A percentile compares a stretch with the other conserved stretches of the same genome.
These are phyloP conservation scores for Podargus strigoides DNA, from an alignment of 2,797 vertebrate genomes.

Conservation along the genomic window DNA sequence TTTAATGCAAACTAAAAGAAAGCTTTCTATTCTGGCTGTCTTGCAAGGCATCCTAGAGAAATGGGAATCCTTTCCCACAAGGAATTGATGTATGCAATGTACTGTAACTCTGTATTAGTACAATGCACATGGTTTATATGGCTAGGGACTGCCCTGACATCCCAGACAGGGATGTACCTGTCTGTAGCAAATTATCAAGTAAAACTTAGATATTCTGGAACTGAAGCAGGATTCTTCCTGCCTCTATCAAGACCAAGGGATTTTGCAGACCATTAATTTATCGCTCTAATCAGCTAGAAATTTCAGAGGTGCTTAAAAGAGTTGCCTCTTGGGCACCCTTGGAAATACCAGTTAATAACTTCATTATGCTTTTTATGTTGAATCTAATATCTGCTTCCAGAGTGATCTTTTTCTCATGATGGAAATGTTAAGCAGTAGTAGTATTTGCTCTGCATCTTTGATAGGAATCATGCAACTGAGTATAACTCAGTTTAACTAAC, in stretches of 20 bases:
- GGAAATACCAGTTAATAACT: conserved; percentile 1
- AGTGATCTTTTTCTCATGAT: background rate
- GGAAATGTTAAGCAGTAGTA: background rate
- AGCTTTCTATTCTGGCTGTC: background rate
- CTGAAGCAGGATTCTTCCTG: background rate
- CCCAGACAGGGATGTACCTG: background rate
- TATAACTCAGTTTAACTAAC: background rate
- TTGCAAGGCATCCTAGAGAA: background rate
- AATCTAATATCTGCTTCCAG: background rate
- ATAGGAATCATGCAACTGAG: background rate
- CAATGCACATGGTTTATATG: background rate
- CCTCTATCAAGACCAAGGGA: background rate
- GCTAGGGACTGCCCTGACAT: background rate
- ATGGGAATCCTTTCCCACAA: background rate
- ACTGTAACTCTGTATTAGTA: background rate
- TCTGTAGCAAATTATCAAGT: background rate
- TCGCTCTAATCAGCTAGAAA: conserved; percentile 1
- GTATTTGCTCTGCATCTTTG: background rate
- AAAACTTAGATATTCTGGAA: background rate
- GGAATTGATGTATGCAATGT: background rate
- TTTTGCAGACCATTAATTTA: background rate
- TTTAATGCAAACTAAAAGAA: background rate
- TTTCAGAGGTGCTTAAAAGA: background rate
- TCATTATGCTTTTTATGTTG: background rate
- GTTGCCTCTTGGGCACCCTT: conserved; percentile 3